These are phyloP conservation scores for Orestias chungarensis DNA, from an alignment of 2,797 vertebrate genomes.

Conservation along the genomic window DNA sequence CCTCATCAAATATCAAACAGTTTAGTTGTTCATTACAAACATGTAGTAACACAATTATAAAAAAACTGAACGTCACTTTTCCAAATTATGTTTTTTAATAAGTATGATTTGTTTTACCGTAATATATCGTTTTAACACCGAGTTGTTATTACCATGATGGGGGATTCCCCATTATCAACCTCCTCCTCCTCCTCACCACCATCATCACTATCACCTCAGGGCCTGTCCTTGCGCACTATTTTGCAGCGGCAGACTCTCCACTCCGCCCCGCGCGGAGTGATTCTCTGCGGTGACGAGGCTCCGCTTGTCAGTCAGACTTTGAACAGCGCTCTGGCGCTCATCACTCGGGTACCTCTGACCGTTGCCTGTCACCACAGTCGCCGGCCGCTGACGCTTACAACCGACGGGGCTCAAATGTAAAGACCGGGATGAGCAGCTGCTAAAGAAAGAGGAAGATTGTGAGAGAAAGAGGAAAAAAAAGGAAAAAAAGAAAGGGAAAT, in stretches of 20 bases:
- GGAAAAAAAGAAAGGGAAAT: constrained; percentile 7
- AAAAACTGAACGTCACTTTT: no score
- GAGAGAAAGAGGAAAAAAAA: not conserved
- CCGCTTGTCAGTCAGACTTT: constrained; percentile 81
- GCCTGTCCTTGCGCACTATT: constrained; percentile 66
- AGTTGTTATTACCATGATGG: not conserved
- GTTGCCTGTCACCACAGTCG: constrained; percentile 47
- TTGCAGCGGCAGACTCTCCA: constrained; percentile 36
- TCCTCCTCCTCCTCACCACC: not conserved
- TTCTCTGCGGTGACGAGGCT: constrained; percentile 66
- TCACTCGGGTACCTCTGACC: constrained; percentile 61
- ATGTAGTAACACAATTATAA: no score
- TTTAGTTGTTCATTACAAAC: no score
- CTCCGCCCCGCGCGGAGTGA: constrained; percentile 66
- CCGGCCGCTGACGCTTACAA: constrained; percentile 40
- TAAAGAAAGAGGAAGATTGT: constrained; percentile 15
- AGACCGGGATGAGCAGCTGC: constrained; percentile 63
- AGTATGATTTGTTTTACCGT: not conserved
- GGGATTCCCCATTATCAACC: constrained; percentile 4
- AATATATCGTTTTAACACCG: not conserved
- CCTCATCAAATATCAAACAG: no score
- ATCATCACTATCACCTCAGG: not conserved
- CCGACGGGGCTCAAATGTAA: constrained; percentile 35
- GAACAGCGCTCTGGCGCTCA: constrained; percentile 78
- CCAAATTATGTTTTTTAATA: no score